These are phyloP conservation scores for Prinia subflava DNA, from an alignment of 2,113 vertebrate species.

Conservation along the genomic window DNA sequence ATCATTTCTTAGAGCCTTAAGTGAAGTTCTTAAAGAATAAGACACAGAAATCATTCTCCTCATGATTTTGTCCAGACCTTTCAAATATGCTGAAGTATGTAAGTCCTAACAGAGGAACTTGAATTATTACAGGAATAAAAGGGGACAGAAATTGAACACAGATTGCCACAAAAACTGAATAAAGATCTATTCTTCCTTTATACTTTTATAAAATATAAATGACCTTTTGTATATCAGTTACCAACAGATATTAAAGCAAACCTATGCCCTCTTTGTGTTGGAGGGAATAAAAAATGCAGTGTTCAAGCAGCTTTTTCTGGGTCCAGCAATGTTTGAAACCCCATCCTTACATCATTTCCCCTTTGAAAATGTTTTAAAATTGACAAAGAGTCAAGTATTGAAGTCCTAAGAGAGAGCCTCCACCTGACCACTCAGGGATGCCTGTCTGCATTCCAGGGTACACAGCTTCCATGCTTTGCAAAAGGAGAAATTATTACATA, in stretches of 20 bases:
- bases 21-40: not conserved
- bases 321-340: not conserved
- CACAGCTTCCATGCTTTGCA: not conserved
- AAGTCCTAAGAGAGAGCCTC: not conserved
- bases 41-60: not conserved
- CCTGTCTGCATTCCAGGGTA: not conserved
- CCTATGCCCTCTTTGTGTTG: not conserved
- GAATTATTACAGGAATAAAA: not conserved
- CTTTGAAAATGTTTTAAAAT: not conserved
- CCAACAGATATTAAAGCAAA: not conserved
- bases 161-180: not conserved
- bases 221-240: not conserved
- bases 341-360: not conserved
- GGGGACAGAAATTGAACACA: not conserved
- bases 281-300: not conserved
- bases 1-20: not conserved
- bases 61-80: not conserved
- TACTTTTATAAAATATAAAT: not conserved
- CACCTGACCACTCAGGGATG: not conserved
- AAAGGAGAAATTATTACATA: not conserved
- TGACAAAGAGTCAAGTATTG: not conserved
- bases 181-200: not conserved
- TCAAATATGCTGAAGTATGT: not conserved
- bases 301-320: not conserved
- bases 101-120: not conserved